Base-by-base conservation (phyloP, 2,888 invertebrate genomes). In the Stenodera caucasica region DNA sequence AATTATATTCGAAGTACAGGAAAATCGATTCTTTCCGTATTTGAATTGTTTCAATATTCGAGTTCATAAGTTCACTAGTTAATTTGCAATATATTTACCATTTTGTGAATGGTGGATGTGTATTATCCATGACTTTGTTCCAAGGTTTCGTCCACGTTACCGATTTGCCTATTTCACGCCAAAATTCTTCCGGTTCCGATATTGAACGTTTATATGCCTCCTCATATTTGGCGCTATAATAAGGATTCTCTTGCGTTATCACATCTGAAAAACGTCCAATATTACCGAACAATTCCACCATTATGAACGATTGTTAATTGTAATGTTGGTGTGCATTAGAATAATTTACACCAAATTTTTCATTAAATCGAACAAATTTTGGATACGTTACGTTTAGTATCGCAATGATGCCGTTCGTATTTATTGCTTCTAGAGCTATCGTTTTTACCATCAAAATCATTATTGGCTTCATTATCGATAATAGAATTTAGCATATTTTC, bases 101-200 rank as follows among this genome's bases (percentile, higher is more conserved):
- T 85, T 92, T 92, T 0, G 94, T 92, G 74, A 94, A 94, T 0
- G 96, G 96, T 53, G 89, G 86, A 70, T 90, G 88, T 18, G 87
- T 87, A 75, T 94, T 87, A 74, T 96, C 96, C 66, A 96, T 75
- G 0, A 96, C 93, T 75, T 84, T 86, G 40, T 89, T 84, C 93
- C 94, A 96, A 0, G 90, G 90, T 68, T 89, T 91, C 50, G 86
- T 86, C 96, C 96, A 96, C 53, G 88, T 86, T 12, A 96, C 81
- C 4, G 84, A 75, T 53, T 77, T 77, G 0, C 87, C 94, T n/a
- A 91, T 85, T 72, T 93, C 90, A 0, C 86, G 86, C 95, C 95
- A 96, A 81, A 95, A 96, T 40, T 88, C 87, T 66, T 91, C 91
- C 0, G 95, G 94, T 65, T 90, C 84, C 63, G 89, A 84, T 62